Conservation (phyloP, 1,140 invertebrate species). For the Epicauta chinensis region DNA sequence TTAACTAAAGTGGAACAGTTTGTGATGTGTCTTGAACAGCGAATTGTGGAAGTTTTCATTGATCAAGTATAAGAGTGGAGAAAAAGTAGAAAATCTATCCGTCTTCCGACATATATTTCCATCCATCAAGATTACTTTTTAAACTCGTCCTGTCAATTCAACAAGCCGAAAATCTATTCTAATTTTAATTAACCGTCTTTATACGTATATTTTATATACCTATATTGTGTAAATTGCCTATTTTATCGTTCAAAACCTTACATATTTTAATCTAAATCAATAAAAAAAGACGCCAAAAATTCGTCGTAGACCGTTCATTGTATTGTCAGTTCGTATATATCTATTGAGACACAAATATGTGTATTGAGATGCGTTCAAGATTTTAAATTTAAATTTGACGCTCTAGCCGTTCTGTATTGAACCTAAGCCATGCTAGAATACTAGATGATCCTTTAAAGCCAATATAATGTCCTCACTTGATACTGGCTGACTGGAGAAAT, state of each 20-base stretch:
- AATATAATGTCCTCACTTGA: conserved; percentile 32
- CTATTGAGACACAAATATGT: conserved; percentile 24
- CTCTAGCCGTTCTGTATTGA: conserved; percentile 26
- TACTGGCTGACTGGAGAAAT: conserved; percentile 31
- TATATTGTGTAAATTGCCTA: no score
- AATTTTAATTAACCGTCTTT: no score
- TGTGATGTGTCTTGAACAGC: no score
- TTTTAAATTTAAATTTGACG: conserved; percentile 30
- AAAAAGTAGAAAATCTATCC: no score
- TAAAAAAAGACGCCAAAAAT: not conserved
- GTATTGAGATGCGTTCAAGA: conserved; percentile 22
- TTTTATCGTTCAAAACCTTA: not conserved
- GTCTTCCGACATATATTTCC: no score
- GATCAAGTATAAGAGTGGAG: no score
- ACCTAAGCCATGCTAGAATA: conserved; percentile 24
- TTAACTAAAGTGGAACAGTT: no score
- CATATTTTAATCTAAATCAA: conserved; percentile 12
- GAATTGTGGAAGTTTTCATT: no score
- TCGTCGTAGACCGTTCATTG: conserved; percentile 1
- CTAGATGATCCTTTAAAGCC: conserved; percentile 27
- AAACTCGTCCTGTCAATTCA: no score
- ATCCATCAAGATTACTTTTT: no score
- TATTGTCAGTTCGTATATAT: conserved; percentile 16
- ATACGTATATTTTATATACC: no score
- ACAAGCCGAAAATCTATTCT: no score